Percentiles rank a stretch among this genome's conserved stretches.
phyloP scores from a whole-genome alignment of 1,140 invertebrate species.

The Dryas iulia region DNA sequence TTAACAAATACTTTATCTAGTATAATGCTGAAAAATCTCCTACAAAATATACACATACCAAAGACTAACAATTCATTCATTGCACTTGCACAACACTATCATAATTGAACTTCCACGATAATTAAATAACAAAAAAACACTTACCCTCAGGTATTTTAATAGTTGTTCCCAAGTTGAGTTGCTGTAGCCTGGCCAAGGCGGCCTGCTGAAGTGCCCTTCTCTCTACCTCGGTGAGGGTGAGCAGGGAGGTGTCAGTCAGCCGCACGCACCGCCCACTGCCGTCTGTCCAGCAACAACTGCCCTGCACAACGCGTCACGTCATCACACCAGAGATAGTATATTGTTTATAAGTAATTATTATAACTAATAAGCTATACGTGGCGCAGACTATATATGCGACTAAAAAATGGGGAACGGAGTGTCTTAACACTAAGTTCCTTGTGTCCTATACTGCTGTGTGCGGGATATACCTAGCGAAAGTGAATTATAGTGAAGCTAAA shows the following conservation, averaged over 20 bases:
- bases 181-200: constrained; percentile 92
- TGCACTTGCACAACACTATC: too few relatives aligned
- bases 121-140: constrained; percentile 6
- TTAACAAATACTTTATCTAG: too few relatives aligned
- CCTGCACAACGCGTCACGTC: constrained; percentile 83
- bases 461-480: too few relatives aligned
- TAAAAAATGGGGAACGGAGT: too few relatives aligned
- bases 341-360: not conserved
- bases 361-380: too few relatives aligned
- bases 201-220: constrained; percentile 90
- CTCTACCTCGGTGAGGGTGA: constrained; percentile 90
- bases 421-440: too few relatives aligned
- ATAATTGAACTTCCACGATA: not conserved
- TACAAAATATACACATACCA: too few relatives aligned
- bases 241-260: constrained; percentile 85
- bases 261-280: constrained; percentile 87
- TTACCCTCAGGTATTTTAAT: constrained; percentile 81
- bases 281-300: constrained; percentile 91
- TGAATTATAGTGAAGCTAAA: too few relatives aligned
- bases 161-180: constrained; percentile 90
- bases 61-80: too few relatives aligned
- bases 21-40: too few relatives aligned
- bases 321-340: constrained; percentile 50
- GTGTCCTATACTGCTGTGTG: too few relatives aligned
- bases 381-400: too few relatives aligned